Evolutionary conservation across 2,888 invertebrate genomes (phyloP), one percentile per base, ranked within the genome.

Genomic region (Drosophila histrio): DNA sequence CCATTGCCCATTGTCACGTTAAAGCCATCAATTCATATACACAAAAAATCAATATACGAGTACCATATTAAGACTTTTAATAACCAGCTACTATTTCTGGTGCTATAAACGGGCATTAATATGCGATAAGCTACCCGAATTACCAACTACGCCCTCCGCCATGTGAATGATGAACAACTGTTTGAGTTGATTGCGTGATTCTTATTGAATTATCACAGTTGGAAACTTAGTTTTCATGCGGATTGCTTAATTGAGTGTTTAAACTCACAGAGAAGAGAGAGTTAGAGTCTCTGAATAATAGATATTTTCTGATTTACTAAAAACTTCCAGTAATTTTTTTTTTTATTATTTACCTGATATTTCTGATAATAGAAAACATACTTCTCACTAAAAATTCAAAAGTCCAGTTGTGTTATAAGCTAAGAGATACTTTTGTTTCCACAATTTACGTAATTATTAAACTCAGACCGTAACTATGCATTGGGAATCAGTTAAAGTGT

Each of bases 11-110:
- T 19, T 11, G 26, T 17, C 22, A 15, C 61, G 47, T 38, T 71
- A 59, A 66, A 39, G 66, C 30, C 78, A 73, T 70, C 73, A 70
- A 76, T 75, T 67, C 34, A 43, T 13, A 50, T 63, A 58, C 53
- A 56, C 41, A 54, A 34, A 61, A 78, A 83, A 82, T 86, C 78
- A 83, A 82, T 86, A 83, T 63, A 30, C 43, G 53, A 43, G 30
- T 69, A 46, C 26, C 65, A 77, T 49, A 72, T 44, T 62, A 75
- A 69, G 78, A 73, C 73, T 73, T 79, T 86, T 82, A 83, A 82
- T 82, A 76, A 82, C 71, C 65, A 47, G 59, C 57, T 59, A 60
- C 72, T 59, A 64, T 59, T 71, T 68, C 17, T 26, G 59, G 22
- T 39, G 70, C 53, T 57, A 83, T 86, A 83, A 73, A 67, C 60